Evolutionary conservation across 2,888 invertebrate genomes (phyloP), one percentile per base, ranked within the genome.

Genomic region (Odontothrips loti): DNA sequence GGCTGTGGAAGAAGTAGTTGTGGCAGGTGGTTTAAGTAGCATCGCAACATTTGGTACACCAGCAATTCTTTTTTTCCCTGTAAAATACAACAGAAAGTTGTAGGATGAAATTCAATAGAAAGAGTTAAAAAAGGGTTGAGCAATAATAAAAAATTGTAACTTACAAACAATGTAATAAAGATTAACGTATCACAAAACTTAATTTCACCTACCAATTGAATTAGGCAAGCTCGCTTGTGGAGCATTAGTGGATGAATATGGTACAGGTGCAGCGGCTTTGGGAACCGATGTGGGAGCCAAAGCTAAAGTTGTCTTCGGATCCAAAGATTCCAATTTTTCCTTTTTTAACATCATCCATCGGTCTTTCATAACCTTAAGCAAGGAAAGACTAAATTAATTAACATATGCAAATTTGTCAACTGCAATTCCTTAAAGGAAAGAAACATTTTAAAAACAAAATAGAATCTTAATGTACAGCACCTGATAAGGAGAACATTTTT

Each of bases 191-290:
- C 34, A 6, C 34, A 43, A 43, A 43, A 43, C 10, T 58, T 6
- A 15, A 12, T 17, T 58, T 58, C 15, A 58, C 15, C 0, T 27
- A 75, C 68, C 27, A 27, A 27, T 12, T 27, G 68, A 27, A 75
- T 12, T 27, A 11, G 68, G 68, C 68, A 75, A 12, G 10, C 23
- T 23, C 27, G 68, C 68, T 75, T 75, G 68, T 1, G 68, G 68
- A 75, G 68, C 68, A 23, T 75, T 75, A 75, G 68, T 75, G n/a
- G 27, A 75, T 11, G 68, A 75, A 27, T 75, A 75, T 27, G 68
- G 68, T 3, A 12, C 27, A 27, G 68, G 68, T 27, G 27, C 12
- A 27, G 27, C 23, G 1, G 68, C 23, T 27, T 27, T 23, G 9
- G 68, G 68, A 11, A 75, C 68, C 10, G 27, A 75, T 1, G 68